A percentile compares a stretch with the other conserved stretches of the same genome.
Evolutionary conservation across 2,113 vertebrate genomes (phyloP).

Genomic region (Colossoma macropomum): DNA sequence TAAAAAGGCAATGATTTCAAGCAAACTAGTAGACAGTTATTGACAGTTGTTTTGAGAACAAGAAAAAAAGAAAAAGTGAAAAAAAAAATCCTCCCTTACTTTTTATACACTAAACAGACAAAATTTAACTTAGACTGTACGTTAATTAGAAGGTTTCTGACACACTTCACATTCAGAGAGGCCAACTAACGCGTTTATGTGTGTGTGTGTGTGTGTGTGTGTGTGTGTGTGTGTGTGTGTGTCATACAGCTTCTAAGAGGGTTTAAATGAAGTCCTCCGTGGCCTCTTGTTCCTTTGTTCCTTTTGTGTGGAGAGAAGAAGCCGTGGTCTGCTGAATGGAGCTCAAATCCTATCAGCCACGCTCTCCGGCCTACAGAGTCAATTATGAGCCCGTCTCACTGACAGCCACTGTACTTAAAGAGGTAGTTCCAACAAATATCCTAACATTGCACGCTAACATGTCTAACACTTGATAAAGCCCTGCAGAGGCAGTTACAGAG

Average conservation of each 20-base stretch:
- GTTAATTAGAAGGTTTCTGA: slow-evolving; percentile 6
- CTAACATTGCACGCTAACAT: background rate
- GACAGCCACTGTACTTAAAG: slow-evolving; percentile 44
- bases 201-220: slow-evolving; percentile 36
- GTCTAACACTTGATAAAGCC: background rate
- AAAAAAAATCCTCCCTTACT: background rate
- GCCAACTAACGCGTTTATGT: slow-evolving; percentile 32
- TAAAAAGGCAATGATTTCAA: too few species aligned
- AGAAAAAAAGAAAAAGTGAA: background rate
- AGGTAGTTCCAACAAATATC: slow-evolving; percentile 21
- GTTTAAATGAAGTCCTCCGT: slow-evolving; percentile 56
- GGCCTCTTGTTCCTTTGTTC: slow-evolving; percentile 42
- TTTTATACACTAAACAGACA: background rate
- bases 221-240: slow-evolving; percentile 42
- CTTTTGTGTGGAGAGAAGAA: slow-evolving; percentile 56
- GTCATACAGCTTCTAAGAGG: slow-evolving; percentile 48
- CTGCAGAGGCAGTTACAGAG: background rate
- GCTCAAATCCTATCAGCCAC: slow-evolving; percentile 90
- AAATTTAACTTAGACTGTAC: background rate
- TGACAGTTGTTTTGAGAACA: background rate
- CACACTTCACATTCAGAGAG: slow-evolving; percentile 22
- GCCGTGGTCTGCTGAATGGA: slow-evolving; percentile 77
- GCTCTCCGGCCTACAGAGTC: slow-evolving; percentile 81
- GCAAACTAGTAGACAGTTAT: background rate
- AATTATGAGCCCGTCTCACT: slow-evolving; percentile 32